A percentile compares a stretch with the other conserved stretches of the same genome.
These are phyloP conservation scores for Desoria tigrina DNA, from an alignment of 2,888 invertebrate genomes.

Conservation along the genomic window DNA sequence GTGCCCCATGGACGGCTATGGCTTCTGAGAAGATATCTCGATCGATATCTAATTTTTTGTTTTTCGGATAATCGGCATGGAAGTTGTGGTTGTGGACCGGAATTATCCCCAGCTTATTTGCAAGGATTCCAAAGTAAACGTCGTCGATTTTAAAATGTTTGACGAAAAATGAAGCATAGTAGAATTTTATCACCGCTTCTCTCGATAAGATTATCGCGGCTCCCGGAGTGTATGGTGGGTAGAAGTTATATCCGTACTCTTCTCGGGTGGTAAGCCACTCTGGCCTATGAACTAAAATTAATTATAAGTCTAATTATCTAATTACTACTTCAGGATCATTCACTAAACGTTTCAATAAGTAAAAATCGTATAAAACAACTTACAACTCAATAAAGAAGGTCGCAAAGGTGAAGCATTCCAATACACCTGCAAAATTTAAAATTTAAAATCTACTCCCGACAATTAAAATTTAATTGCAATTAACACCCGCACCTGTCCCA, in stretches of 20 bases:
- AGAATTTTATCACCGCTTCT: constrained; percentile 20
- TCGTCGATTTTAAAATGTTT: constrained; percentile 36
- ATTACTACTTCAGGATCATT: no score
- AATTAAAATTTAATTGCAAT: no score
- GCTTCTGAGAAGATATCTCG: constrained; percentile 24
- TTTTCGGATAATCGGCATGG: no score
- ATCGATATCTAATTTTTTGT: no score
- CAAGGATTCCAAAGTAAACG: constrained; percentile 38
- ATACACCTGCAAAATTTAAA: no score
- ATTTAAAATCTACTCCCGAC: no score
- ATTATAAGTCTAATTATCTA: no score
- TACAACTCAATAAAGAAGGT: no score
- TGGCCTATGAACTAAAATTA: constrained; percentile 8
- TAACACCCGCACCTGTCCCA: no score
- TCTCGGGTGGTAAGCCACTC: constrained; percentile 22
- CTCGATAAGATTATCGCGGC: constrained; percentile 31
- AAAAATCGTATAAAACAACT: no score
- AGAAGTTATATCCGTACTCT: constrained; percentile 29
- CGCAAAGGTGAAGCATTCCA: no score
- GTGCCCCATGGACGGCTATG: constrained; percentile 27
- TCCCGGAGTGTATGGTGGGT: constrained; percentile 35
- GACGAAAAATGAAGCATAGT: constrained; percentile 29
- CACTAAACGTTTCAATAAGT: no score
- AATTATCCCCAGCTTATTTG: constrained; percentile 29
- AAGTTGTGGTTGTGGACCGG: constrained; percentile 19